A percentile compares a stretch with the other conserved stretches of the same genome.
Conservation (phyloP, 2,113 vertebrate species). For the Amazona guildingii region DNA sequence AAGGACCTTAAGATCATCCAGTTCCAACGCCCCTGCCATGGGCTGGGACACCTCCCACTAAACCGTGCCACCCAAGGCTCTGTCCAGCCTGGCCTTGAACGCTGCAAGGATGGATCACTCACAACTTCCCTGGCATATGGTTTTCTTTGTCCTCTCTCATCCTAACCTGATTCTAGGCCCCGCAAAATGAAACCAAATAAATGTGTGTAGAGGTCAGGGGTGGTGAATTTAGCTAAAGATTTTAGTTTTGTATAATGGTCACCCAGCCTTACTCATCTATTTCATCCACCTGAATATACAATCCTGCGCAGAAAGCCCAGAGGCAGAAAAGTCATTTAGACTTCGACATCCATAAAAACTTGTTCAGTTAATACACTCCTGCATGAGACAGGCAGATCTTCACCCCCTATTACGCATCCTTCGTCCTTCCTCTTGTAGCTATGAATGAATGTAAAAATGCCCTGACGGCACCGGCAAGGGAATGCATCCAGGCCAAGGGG, state of each 20-base stretch:
- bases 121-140: too few species aligned
- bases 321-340: slow-evolving; percentile 56
- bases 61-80: too few species aligned
- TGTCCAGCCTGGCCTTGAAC: too few species aligned
- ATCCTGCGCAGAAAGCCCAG: slow-evolving; percentile 7
- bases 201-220: slow-evolving; percentile 10
- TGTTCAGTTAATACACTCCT: slow-evolving; percentile 49
- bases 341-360: slow-evolving; percentile 52
- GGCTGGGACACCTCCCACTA: too few species aligned
- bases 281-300: slow-evolving; percentile 44
- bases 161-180: neutral
- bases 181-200: slow-evolving; percentile 20
- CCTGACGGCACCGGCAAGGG: neutral
- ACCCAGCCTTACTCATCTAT: neutral
- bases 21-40: too few species aligned
- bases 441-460: neutral
- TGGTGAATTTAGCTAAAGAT: slow-evolving; percentile 45
- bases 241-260: slow-evolving; percentile 54
- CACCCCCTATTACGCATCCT: neutral
- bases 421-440: neutral
- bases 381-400: neutral
- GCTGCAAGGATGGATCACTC: too few species aligned
- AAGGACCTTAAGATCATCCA: too few species aligned
- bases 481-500: neutral
- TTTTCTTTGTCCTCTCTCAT: neutral